Evolutionary conservation across 2,888 invertebrate genomes (phyloP).

Genomic region (Orthosia cruda): DNA sequence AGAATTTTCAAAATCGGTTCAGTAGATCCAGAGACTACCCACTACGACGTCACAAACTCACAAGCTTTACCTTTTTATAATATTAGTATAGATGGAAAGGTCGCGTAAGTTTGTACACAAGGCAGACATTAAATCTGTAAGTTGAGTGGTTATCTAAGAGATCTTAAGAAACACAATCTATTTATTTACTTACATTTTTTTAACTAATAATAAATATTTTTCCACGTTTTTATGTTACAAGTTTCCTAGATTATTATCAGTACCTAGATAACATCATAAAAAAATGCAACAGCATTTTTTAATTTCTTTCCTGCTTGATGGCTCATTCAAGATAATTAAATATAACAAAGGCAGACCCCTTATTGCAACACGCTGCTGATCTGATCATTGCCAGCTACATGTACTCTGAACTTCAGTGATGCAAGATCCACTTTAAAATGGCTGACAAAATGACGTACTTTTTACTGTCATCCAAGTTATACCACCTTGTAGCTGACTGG

Average conservation of each 20-base stretch:
- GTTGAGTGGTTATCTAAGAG: too few relatives aligned
- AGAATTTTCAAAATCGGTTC: too few relatives aligned
- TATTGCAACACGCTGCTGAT: conserved; percentile 1
- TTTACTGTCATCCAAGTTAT: background rate
- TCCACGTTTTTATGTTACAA: background rate
- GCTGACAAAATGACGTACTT: background rate
- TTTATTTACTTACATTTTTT: too few relatives aligned
- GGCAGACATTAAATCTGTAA: too few relatives aligned
- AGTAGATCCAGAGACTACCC: too few relatives aligned
- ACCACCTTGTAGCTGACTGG: background rate
- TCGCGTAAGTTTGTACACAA: too few relatives aligned
- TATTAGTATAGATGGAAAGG: too few relatives aligned
- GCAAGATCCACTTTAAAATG: conserved; percentile 15
- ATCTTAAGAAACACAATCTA: too few relatives aligned
- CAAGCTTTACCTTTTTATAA: too few relatives aligned
- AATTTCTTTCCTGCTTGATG: conserved; percentile 10
- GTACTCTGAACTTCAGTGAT: background rate
- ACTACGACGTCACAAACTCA: too few relatives aligned
- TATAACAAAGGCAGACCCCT: conserved; percentile 8
- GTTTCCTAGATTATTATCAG: conserved; percentile 1
- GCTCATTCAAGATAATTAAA: background rate
- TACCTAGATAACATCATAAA: background rate
- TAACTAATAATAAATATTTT: background rate
- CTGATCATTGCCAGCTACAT: conserved; percentile 14
- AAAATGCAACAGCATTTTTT: background rate